Percentiles rank a stretch among this genome's conserved stretches.
Evolutionary conservation across 1,140 invertebrate species (phyloP).

Genomic region (Macrobrachium rosenbergii): DNA sequence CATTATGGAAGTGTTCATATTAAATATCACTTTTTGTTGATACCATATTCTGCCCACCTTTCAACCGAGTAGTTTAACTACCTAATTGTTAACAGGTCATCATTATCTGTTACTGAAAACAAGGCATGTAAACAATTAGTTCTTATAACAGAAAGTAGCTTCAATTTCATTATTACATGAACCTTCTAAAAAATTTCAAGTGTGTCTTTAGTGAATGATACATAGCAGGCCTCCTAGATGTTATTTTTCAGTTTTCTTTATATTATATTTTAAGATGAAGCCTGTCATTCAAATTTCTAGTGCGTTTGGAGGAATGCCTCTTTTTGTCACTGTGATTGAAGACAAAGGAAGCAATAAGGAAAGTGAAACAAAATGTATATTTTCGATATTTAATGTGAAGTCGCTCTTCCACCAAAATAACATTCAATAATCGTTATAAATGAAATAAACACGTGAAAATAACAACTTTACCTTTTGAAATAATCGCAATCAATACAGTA

Average conservation of each 20-base stretch:
- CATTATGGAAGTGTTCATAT: too few relatives aligned
- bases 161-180: not conserved
- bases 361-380: constrained; percentile 27
- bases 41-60: too few relatives aligned
- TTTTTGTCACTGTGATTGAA: not conserved
- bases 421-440: constrained; percentile 61
- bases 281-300: not conserved
- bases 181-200: not conserved
- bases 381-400: constrained; percentile 64
- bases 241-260: too few relatives aligned
- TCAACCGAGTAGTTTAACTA: too few relatives aligned
- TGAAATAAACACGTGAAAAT: constrained; percentile 56
- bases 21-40: too few relatives aligned
- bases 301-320: not conserved
- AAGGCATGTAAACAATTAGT: too few relatives aligned
- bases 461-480: constrained; percentile 55
- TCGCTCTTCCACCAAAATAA: constrained; percentile 64
- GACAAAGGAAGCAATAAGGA: not conserved
- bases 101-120: too few relatives aligned
- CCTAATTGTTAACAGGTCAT: too few relatives aligned
- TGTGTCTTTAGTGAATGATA: too few relatives aligned
- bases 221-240: too few relatives aligned
- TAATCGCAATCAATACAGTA: constrained; percentile 54
- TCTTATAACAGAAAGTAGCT: not conserved
- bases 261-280: too few relatives aligned